A percentile compares a stretch with the other conserved stretches of the same genome.
Evolutionary conservation across 2,797 vertebrate species (phyloP).

Genomic region (Cryptoblepharus egeriae): DNA sequence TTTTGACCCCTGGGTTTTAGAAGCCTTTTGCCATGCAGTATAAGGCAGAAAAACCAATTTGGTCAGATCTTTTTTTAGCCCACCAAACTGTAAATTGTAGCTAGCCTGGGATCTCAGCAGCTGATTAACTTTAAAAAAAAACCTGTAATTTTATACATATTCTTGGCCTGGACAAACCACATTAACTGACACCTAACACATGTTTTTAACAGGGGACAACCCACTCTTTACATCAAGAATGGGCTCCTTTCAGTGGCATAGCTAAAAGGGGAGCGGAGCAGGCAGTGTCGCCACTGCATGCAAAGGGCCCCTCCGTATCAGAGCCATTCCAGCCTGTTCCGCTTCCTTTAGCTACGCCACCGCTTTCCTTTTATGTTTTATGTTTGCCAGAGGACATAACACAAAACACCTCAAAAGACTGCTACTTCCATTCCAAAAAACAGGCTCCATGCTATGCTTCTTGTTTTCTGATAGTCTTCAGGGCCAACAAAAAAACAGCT

Average conservation of each 20-base stretch:
- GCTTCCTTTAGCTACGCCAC: too few relatives aligned
- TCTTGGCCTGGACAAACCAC: not conserved
- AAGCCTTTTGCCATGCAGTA: not conserved
- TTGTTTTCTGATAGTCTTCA: not conserved
- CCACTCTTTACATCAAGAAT: not conserved
- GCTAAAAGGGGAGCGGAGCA: too few relatives aligned
- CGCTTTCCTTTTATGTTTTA: too few relatives aligned
- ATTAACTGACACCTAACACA: not conserved
- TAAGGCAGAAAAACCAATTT: too few relatives aligned
- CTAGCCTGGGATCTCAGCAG: too few relatives aligned
- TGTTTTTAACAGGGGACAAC: not conserved
- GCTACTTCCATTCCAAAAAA: not conserved
- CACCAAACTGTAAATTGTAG: not conserved
- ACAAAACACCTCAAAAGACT: not conserved
- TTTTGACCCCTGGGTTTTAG: not conserved
- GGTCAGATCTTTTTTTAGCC: too few relatives aligned
- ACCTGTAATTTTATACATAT: too few relatives aligned
- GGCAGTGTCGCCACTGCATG: too few relatives aligned
- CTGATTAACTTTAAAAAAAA: not conserved
- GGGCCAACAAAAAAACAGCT: not conserved
- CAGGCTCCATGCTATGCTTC: not conserved
- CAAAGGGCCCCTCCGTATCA: too few relatives aligned
- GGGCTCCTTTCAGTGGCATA: fast-evolving
- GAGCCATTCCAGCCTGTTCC: too few relatives aligned
- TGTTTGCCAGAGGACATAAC: not conserved